These are phyloP conservation scores for Hirundo rustica DNA, from an alignment of 2,797 vertebrate species.

Conservation along the genomic window DNA sequence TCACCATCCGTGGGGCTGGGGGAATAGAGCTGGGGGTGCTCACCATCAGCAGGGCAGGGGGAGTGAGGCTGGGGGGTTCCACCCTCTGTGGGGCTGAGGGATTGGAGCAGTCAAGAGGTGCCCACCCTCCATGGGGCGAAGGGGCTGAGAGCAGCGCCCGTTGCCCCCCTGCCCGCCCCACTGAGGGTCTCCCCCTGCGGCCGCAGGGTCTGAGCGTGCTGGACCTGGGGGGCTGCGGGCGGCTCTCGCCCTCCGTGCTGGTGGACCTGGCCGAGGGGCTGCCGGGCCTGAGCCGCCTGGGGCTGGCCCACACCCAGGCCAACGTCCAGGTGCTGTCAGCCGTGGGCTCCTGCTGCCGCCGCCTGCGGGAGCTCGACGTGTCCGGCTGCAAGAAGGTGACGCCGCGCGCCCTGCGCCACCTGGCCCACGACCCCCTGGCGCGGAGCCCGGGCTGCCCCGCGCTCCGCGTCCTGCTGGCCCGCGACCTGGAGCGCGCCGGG, in stretches of 20 bases:
- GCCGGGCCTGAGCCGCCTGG: conserved; percentile 75
- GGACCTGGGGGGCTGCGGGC: conserved; percentile 68
- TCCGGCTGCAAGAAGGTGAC: conserved; percentile 78
- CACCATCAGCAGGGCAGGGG: accelerated
- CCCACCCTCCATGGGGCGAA: too few relatives aligned
- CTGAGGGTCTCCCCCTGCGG: neutral
- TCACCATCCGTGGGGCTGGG: too few relatives aligned
- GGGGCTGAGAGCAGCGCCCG: accelerated
- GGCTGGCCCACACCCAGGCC: conserved; percentile 76
- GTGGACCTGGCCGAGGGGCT: conserved; percentile 74
- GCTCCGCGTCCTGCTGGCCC: conserved; percentile 75
- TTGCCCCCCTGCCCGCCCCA: accelerated
- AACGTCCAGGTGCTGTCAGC: conserved; percentile 73
- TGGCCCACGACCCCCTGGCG: conserved; percentile 60
- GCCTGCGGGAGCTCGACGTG: conserved; percentile 80
- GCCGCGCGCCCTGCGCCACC: conserved; percentile 70
- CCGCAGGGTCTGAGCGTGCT: conserved; percentile 67
- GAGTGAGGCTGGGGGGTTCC: neutral
- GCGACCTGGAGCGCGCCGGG: conserved; percentile 69
- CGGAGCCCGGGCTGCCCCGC: neutral
- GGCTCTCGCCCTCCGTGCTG: conserved; percentile 69
- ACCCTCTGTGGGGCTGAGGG: too few relatives aligned
- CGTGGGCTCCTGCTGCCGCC: conserved; percentile 69
- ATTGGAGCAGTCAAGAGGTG: accelerated
- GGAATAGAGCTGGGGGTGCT: too few relatives aligned